Conservation (phyloP, 1,140 invertebrate genomes). For the Andrena cerasifolii region DNA sequence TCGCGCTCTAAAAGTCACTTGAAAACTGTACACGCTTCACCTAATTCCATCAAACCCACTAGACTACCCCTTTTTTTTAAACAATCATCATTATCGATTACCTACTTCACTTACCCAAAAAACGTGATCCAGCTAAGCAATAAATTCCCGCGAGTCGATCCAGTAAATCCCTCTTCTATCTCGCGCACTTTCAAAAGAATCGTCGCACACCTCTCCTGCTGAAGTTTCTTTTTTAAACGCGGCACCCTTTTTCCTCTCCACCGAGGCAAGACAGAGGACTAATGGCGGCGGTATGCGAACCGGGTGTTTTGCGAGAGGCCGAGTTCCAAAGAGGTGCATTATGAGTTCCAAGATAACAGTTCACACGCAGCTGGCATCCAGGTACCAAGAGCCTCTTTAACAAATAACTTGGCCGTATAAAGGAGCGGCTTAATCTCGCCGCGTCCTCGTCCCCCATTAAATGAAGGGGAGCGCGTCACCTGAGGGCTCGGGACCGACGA, state of each 20-base stretch:
- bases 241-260: neutral
- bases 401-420: conserved; percentile 71
- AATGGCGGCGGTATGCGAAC: conserved; percentile 7
- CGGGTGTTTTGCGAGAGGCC: conserved; percentile 44
- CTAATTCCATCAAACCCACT: too few relatives aligned
- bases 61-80: too few relatives aligned
- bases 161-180: too few relatives aligned
- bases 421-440: conserved; percentile 39
- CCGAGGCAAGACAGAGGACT: neutral
- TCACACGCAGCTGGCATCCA: conserved; percentile 63
- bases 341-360: conserved; percentile 68
- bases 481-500: neutral
- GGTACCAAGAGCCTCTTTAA: conserved; percentile 56
- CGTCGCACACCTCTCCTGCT: too few relatives aligned
- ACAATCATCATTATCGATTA: too few relatives aligned
- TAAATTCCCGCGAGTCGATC: too few relatives aligned
- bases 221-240: too few relatives aligned
- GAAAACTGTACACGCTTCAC: too few relatives aligned
- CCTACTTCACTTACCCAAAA: too few relatives aligned
- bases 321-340: conserved; percentile 53
- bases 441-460: neutral
- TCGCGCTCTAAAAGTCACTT: too few relatives aligned
- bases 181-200: too few relatives aligned
- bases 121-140: too few relatives aligned
- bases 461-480: neutral